Conservation (phyloP, 2,113 vertebrate genomes). For the Odobenus rosmarus region DNA sequence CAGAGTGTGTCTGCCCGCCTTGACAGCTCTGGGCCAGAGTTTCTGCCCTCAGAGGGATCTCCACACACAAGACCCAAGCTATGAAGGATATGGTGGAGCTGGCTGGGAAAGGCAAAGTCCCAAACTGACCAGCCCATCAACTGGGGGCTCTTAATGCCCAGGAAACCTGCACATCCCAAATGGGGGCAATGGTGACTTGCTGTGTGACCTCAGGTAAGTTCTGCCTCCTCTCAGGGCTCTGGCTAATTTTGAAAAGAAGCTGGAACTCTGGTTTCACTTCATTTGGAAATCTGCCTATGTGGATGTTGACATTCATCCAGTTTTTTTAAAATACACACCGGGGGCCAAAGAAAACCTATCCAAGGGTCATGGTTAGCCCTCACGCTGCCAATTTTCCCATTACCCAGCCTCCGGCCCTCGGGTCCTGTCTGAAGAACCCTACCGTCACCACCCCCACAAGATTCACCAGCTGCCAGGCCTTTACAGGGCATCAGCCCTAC, state of each 20-base stretch:
- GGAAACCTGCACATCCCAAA: not conserved
- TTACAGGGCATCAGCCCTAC: not conserved
- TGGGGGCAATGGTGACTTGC: not conserved
- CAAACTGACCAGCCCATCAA: accelerated
- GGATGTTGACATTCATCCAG: not conserved
- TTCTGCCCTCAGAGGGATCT: not conserved
- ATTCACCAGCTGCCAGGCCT: not conserved
- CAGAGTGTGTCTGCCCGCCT: not conserved
- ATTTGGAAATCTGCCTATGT: not conserved
- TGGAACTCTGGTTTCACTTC: not conserved
- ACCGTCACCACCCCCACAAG: not conserved
- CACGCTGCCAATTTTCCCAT: not conserved
- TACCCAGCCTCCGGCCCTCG: not conserved
- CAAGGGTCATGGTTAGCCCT: not conserved
- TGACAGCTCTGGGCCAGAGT: not conserved
- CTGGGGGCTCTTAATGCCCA: not conserved
- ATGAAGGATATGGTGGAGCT: not conserved
- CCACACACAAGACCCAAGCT: not conserved
- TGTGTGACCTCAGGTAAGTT: not conserved
- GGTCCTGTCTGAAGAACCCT: not conserved
- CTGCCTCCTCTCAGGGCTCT: not conserved
- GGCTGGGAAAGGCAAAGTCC: not conserved
- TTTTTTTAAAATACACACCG: not conserved
- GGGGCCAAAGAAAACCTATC: not conserved
- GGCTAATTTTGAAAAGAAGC: not conserved